phyloP scores from a whole-genome alignment of 2,113 vertebrate genomes.

The Eleginops maclovinus region DNA sequence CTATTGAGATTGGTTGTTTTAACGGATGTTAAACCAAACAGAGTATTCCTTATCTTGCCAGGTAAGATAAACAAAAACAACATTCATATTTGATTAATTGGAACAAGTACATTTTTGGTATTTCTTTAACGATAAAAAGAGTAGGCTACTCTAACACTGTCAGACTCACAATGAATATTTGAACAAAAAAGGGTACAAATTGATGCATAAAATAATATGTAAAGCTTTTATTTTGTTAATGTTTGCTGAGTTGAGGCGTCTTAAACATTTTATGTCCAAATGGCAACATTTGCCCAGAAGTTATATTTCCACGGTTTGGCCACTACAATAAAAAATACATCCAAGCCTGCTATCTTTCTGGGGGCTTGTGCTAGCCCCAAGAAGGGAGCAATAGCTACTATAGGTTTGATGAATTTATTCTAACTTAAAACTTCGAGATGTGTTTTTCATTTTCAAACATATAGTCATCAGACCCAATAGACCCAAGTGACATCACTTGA shows the following conservation, averaged over 20 bases:
- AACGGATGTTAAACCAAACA: background rate
- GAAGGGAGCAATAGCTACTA: background rate
- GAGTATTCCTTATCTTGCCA: background rate
- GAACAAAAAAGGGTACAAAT: background rate
- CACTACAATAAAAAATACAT: too few relatives aligned
- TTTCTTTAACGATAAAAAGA: background rate
- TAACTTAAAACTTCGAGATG: background rate
- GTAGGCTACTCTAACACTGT: background rate
- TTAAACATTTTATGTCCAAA: too few relatives aligned
- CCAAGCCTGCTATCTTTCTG: too few relatives aligned
- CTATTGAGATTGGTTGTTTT: background rate
- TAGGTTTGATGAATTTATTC: background rate
- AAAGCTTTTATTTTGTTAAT: background rate
- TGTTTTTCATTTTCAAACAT: background rate
- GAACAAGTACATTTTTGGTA: background rate
- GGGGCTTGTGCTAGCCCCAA: background rate
- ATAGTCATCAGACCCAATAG: background rate
- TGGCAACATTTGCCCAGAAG: too few relatives aligned
- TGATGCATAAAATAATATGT: background rate
- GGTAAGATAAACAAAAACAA: background rate
- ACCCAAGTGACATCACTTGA: conserved; percentile 11
- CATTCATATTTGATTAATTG: background rate
- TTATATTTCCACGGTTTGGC: too few relatives aligned
- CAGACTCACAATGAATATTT: background rate
- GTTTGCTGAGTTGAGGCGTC: too few relatives aligned